Conservation (phyloP, 1,140 invertebrate genomes). For the Proales similis region DNA sequence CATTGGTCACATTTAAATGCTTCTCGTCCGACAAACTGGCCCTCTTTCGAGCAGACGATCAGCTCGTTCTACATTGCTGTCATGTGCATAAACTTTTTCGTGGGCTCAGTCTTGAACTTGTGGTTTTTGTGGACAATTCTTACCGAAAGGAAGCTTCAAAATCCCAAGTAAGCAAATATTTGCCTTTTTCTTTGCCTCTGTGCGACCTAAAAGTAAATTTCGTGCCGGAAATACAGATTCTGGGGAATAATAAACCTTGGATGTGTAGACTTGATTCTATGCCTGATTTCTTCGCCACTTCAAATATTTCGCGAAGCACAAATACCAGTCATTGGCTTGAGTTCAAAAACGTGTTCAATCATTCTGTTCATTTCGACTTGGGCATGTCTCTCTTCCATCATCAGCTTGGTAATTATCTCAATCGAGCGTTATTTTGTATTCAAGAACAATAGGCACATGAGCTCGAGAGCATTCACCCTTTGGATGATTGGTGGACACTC, state of each 20-base stretch:
- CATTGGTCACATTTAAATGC: too few species aligned
- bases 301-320: slow-evolving; percentile 29
- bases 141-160: slow-evolving; percentile 9
- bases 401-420: slow-evolving; percentile 28
- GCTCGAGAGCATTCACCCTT: neutral
- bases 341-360: neutral
- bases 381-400: slow-evolving; percentile 36
- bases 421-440: slow-evolving; percentile 15
- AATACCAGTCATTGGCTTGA: neutral
- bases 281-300: slow-evolving; percentile 5
- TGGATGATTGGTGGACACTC: neutral
- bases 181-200: neutral
- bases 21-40: too few species aligned
- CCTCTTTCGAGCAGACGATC: too few species aligned
- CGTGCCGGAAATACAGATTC: too few species aligned
- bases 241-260: slow-evolving; percentile 28
- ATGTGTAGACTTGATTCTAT: slow-evolving; percentile 15
- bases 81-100: slow-evolving; percentile 3
- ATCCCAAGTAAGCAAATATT: slow-evolving; percentile 8
- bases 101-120: slow-evolving; percentile 19
- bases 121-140: slow-evolving; percentile 28
- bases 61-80: too few species aligned
- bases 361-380: slow-evolving; percentile 23
- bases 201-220: slow-evolving; percentile 16
- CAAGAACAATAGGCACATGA: slow-evolving; percentile 19